These are phyloP conservation scores for Paratrypauchen microcephalus DNA, from an alignment of 2,797 vertebrate species.

Conservation along the genomic window DNA sequence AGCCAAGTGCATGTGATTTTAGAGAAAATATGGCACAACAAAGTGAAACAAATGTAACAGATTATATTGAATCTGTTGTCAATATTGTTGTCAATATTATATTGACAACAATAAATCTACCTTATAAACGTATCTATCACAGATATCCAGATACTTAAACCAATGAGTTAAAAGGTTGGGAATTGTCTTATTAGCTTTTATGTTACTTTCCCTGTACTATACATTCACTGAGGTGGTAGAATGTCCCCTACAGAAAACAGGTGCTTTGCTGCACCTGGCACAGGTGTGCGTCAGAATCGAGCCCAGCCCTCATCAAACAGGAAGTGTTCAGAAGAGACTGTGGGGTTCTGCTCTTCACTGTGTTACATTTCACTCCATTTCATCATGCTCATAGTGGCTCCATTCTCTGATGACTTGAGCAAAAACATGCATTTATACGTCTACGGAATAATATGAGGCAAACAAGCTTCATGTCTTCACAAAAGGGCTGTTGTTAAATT, in stretches of 20 bases:
- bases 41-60: slow-evolving; percentile 18
- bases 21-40: slow-evolving; percentile 24
- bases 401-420: slow-evolving; percentile 34
- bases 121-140: neutral
- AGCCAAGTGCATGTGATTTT: slow-evolving; percentile 8
- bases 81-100: neutral
- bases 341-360: slow-evolving; percentile 81
- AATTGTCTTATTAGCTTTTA: slow-evolving; percentile 35
- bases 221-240: slow-evolving; percentile 34
- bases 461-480: neutral
- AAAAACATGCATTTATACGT: slow-evolving; percentile 35
- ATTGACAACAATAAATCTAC: neutral
- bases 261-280: slow-evolving; percentile 54
- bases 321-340: slow-evolving; percentile 78
- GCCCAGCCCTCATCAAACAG: slow-evolving; percentile 60
- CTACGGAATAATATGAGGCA: neutral
- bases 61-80: too few species aligned
- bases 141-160: neutral
- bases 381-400: slow-evolving; percentile 61
- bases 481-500: neutral
- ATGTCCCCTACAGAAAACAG: slow-evolving; percentile 49
- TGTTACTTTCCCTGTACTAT: slow-evolving; percentile 46
- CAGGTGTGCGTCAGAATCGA: slow-evolving; percentile 53
- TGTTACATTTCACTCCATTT: slow-evolving; percentile 64
- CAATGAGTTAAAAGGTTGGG: slow-evolving; percentile 40